Percentiles rank a stretch among this genome's conserved stretches.
phyloP scores from a whole-genome alignment of 2,113 vertebrate species.

The Cyanoliseus patagonus region DNA sequence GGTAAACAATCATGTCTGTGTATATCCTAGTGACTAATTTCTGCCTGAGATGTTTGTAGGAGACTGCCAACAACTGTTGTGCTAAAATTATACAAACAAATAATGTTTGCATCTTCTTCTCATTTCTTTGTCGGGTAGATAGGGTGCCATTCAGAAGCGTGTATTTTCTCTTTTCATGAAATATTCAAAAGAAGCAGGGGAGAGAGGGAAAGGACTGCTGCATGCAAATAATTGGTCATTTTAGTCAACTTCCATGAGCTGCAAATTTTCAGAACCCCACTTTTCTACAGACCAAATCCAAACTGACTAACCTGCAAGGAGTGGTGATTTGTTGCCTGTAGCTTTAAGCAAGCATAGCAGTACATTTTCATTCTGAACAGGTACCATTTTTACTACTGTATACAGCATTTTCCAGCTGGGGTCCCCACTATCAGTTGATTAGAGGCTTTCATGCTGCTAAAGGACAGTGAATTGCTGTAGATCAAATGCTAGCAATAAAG shows the following conservation, averaged over 20 bases:
- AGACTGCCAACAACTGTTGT: neutral
- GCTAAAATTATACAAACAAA: neutral
- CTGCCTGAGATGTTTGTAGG: neutral
- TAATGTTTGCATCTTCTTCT: neutral
- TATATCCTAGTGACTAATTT: conserved; percentile 17
- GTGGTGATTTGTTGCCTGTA: neutral
- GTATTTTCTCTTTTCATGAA: neutral
- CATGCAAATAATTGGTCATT: neutral
- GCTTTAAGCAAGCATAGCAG: neutral
- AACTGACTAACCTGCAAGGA: neutral
- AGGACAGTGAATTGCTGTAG: conserved; percentile 38
- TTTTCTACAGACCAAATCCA: neutral
- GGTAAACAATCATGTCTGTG: neutral
- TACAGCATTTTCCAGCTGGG: conserved; percentile 20
- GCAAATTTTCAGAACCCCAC: neutral
- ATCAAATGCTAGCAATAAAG: conserved; percentile 38
- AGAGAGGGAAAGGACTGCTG: accelerated
- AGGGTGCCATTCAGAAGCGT: neutral
- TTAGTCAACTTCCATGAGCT: neutral
- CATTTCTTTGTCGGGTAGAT: neutral
- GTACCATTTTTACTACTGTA: neutral
- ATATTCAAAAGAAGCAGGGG: neutral
- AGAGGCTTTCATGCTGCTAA: conserved; percentile 42
- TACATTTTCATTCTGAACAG: conserved; percentile 47
- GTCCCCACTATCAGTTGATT: neutral